Evolutionary conservation across 2,113 vertebrate species (phyloP).

Genomic region (Peucedramus taeniatus): DNA sequence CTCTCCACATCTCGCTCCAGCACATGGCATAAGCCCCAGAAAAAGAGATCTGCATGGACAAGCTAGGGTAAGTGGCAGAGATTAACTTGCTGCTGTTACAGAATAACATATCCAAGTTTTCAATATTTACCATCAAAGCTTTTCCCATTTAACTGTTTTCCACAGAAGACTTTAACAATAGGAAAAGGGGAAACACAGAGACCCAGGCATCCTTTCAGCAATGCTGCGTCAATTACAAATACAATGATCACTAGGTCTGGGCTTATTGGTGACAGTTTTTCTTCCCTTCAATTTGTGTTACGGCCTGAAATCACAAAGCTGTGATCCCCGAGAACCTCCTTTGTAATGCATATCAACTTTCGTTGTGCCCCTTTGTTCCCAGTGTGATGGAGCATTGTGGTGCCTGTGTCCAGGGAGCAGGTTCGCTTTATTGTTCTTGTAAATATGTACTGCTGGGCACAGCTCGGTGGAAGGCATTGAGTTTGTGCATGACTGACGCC

Average conservation of each 20-base stretch:
- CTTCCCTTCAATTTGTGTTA: conserved; percentile 31
- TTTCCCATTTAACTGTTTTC: not conserved
- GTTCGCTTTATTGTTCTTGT: conserved; percentile 84
- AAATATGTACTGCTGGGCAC: conserved; percentile 73
- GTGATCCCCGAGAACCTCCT: conserved; percentile 33
- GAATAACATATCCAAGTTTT: not conserved
- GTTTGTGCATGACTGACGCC: conserved; percentile 74
- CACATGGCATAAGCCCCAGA: not conserved
- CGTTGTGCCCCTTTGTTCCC: conserved; percentile 70
- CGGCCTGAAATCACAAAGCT: conserved; percentile 46
- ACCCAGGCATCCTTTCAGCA: not conserved
- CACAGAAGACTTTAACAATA: not conserved
- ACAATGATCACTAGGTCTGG: not conserved
- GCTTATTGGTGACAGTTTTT: conserved; percentile 25
- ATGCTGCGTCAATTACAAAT: not conserved
- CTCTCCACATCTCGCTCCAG: not conserved
- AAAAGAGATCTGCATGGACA: not conserved
- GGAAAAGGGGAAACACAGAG: not conserved
- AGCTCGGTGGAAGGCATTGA: conserved; percentile 74
- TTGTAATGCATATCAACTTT: conserved; percentile 86
- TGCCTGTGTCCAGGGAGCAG: conserved; percentile 71
- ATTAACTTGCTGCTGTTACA: not conserved
- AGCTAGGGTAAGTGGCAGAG: not conserved
- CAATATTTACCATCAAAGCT: not conserved
- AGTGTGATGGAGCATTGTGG: conserved; percentile 77